Evolutionary conservation across 2,888 invertebrate species (phyloP).

Genomic region (Parnassius orleans): DNA sequence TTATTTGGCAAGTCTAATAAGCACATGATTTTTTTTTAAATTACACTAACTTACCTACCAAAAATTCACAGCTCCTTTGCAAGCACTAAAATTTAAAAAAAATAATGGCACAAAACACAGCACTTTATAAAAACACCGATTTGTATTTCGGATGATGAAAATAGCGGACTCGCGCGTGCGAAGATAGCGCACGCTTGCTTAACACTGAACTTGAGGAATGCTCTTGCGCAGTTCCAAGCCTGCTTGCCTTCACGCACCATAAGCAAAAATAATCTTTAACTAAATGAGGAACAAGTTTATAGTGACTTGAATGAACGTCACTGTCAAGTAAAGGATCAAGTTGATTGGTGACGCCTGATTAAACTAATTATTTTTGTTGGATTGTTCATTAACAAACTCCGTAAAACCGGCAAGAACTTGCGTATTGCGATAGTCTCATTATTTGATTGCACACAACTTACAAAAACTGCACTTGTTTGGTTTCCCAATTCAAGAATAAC

Average conservation of each 20-base stretch:
- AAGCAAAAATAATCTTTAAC: conserved; percentile 22
- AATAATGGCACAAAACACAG: conserved; percentile 42
- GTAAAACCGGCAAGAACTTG: neutral
- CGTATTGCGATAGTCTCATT: too few relatives aligned
- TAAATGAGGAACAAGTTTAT: neutral
- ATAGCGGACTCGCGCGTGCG: conserved; percentile 42
- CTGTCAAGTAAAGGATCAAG: conserved; percentile 15
- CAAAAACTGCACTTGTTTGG: too few relatives aligned
- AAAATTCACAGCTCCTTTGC: conserved; percentile 16
- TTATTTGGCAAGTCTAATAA: neutral
- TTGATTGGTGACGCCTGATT: conserved; percentile 15
- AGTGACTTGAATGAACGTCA: neutral
- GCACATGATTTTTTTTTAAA: too few relatives aligned
- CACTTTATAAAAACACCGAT: conserved; percentile 37
- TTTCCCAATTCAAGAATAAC: too few relatives aligned
- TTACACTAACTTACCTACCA: conserved; percentile 10
- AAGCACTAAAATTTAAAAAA: conserved; percentile 24
- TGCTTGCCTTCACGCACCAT: conserved; percentile 49
- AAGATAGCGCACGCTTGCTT: conserved; percentile 46
- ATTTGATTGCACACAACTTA: too few relatives aligned
- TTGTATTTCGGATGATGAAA: conserved; percentile 37
- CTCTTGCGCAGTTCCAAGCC: conserved; percentile 48
- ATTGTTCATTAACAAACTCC: conserved; percentile 11
- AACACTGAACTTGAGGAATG: conserved; percentile 69
- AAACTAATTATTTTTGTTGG: conserved; percentile 1